Evolutionary conservation across 2,888 invertebrate species (phyloP).

Genomic region (Dione vanillae): DNA sequence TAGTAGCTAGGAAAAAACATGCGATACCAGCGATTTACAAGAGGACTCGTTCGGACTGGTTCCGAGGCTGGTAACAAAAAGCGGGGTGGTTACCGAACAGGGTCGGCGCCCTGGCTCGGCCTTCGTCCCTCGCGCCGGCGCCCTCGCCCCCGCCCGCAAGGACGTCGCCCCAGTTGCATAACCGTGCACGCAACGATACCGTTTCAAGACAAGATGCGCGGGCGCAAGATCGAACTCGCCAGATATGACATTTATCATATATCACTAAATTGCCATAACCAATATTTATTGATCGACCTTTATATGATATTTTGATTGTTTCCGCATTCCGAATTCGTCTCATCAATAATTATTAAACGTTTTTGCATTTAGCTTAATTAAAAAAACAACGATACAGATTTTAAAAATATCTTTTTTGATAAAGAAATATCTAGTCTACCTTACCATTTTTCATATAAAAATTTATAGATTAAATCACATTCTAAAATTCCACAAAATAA

Average conservation of each 20-base stretch:
- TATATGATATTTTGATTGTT: slow-evolving; percentile 26
- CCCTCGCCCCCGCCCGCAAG: slow-evolving; percentile 62
- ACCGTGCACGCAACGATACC: slow-evolving; percentile 77
- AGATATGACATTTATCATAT: slow-evolving; percentile 26
- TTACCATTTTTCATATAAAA: neutral
- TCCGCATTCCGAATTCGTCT: slow-evolving; percentile 34
- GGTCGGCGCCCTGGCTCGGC: slow-evolving; percentile 76
- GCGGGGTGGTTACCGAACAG: slow-evolving; percentile 52
- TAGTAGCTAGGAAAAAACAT: slow-evolving; percentile 42
- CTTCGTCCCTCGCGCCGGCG: slow-evolving; percentile 67
- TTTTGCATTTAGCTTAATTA: neutral
- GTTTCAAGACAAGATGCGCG: slow-evolving; percentile 60
- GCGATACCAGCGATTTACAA: slow-evolving; percentile 41
- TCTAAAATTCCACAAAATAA: neutral
- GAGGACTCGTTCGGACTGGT: slow-evolving; percentile 42
- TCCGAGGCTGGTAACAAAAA: slow-evolving; percentile 51
- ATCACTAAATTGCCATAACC: slow-evolving; percentile 23
- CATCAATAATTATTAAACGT: slow-evolving; percentile 17
- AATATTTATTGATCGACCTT: slow-evolving; percentile 29
- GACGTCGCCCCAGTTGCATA: slow-evolving; percentile 79
- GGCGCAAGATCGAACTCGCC: slow-evolving; percentile 31
- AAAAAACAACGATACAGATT: too few species aligned
- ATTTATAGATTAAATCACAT: neutral
- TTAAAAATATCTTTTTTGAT: too few species aligned
- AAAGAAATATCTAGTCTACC: neutral